Percentiles rank a stretch among this genome's conserved stretches.
phyloP scores from a whole-genome alignment of 2,113 vertebrate genomes.

The Pseudorectes ferrugineus region DNA sequence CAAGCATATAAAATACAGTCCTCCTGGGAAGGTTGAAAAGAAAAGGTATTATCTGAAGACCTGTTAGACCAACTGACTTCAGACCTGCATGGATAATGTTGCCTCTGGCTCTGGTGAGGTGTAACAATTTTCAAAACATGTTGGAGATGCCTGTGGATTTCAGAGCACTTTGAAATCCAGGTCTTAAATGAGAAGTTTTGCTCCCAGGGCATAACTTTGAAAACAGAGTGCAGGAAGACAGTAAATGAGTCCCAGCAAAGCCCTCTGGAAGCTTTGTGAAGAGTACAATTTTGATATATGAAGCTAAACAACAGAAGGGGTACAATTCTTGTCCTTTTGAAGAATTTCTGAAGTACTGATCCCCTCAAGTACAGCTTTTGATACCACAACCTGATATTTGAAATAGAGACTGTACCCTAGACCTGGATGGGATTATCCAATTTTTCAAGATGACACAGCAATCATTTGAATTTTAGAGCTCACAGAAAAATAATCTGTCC shows the following conservation, averaged over 20 bases:
- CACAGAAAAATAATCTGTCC: not conserved
- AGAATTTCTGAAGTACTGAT: not conserved
- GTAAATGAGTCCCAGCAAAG: conserved; percentile 26
- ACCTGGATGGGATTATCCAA: not conserved
- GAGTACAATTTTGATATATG: not conserved
- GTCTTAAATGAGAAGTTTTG: conserved; percentile 43
- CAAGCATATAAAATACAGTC: not conserved
- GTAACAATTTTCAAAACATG: conserved; percentile 37
- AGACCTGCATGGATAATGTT: conserved; percentile 5
- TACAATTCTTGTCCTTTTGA: not conserved
- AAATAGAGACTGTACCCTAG: not conserved
- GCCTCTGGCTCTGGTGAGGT: conserved; percentile 5
- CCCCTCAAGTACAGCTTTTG: not conserved
- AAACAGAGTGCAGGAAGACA: conserved; percentile 32
- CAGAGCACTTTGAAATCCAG: conserved; percentile 40
- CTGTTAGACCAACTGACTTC: not conserved
- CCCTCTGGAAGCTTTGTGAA: not conserved
- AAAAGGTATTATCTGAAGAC: not conserved
- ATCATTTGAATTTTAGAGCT: not conserved
- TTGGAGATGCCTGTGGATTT: conserved; percentile 52
- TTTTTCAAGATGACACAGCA: not conserved
- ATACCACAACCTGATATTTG: not conserved
- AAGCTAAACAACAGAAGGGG: not conserved
- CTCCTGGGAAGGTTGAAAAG: not conserved
- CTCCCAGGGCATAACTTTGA: conserved; percentile 58